Base-by-base conservation (phyloP, 2,113 vertebrate species). In the Circaetus gallicus region DNA sequence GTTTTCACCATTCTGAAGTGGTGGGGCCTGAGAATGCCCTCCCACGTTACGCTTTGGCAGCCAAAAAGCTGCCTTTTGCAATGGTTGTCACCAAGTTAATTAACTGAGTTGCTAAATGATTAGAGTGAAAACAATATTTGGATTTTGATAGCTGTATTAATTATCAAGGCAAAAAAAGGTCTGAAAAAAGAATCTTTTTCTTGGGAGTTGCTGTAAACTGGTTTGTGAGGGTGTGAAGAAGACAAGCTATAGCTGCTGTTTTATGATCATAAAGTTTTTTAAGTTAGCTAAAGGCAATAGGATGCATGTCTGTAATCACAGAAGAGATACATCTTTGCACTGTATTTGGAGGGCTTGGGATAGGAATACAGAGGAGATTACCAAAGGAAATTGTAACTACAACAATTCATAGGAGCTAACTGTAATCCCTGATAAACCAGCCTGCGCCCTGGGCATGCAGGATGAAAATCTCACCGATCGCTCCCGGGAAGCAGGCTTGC, bases 11-110 rank as follows among this genome's bases (percentile, higher is more conserved):
- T 16, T 53, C 55, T 61, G 17, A 82, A 85, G 72, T 11, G 24
- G 3, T 67, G 47, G 38, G 29, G 59, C 18, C 43, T 16, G 5
- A 71, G 19, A 43, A 42, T 43, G 14, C 34, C 34, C 25, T 90
- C 32, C 32, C 0, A 1, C 26, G 10, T 50, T 28, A 66, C 0
- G 0, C 14, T 66, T 80, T 55, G 62, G 58, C 62, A 84, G 22
- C 26, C 49, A 77, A 81, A 78, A 74, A 62, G 25, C 50, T 89
- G 47, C 9, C 8, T 18, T 78, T 71, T 50, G 38, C 86, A 67
- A 65, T 17, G 8, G 12, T 21, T 82, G 9, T 38, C 24, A 16
- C 16, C 10, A 22, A 38, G n/a, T 29, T 59, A 80, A 40, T 52
- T 50, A 71, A 74, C 8, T 7, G 9, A 74, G 18, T 4, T 82